A percentile compares a stretch with the other conserved stretches of the same genome.
Conservation (phyloP, 1,140 invertebrate species). For the Caenorhabditis briggsae region DNA sequence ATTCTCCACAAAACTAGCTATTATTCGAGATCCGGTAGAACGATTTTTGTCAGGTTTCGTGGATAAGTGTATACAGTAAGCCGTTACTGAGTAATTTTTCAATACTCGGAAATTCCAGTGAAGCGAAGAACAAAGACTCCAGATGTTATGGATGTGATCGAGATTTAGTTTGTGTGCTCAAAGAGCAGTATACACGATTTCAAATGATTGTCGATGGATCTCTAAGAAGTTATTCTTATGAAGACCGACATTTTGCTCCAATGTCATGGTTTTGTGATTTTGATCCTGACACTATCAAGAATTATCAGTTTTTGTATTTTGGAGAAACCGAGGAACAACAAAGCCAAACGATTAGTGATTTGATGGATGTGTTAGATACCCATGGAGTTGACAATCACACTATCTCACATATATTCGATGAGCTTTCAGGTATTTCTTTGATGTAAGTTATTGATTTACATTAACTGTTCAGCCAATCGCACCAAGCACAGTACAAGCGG, state of each 20-base stretch:
- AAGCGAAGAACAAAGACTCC: background rate
- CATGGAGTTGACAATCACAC: constrained; percentile 1
- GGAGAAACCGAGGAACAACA: constrained; percentile 27
- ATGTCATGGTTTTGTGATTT: constrained; percentile 50
- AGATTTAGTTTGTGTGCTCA: constrained; percentile 12
- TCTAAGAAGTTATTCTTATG: constrained; percentile 18
- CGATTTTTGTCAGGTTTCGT: constrained; percentile 27
- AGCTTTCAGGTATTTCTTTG: constrained; percentile 37
- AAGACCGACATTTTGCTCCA: constrained; percentile 31
- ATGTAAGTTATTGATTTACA: too few relatives aligned
- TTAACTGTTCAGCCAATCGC: constrained; percentile 36
- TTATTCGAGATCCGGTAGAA: constrained; percentile 12
- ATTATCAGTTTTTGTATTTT: constrained; percentile 29
- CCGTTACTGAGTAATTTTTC: background rate
- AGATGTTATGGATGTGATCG: constrained; percentile 26
- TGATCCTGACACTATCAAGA: constrained; percentile 25
- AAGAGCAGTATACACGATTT: constrained; percentile 22
- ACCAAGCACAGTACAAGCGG: constrained; percentile 35
- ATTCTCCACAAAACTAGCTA: constrained; percentile 19
- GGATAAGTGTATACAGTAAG: constrained; percentile 43
- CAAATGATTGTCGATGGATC: background rate
- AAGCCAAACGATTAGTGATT: background rate
- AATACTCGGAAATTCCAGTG: background rate
- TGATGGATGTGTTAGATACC: background rate
- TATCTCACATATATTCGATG: background rate